Evolutionary conservation across 2,888 invertebrate genomes (phyloP).

Genomic region (Drosophila merina): DNA sequence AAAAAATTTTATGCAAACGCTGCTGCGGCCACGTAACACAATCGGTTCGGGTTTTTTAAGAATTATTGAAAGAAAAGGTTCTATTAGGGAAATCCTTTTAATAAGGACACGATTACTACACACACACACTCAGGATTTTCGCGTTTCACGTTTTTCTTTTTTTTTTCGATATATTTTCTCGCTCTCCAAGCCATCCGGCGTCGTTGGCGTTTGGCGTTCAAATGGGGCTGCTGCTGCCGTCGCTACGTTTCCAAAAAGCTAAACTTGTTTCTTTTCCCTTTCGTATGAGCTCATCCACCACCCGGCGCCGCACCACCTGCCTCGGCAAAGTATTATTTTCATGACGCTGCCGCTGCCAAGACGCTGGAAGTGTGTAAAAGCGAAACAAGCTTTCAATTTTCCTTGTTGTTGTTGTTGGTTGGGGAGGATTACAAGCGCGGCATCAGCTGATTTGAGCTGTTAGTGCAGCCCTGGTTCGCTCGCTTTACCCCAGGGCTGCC

Average conservation of each 20-base stretch:
- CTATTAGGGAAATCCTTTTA: too few relatives aligned
- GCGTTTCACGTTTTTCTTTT: too few relatives aligned
- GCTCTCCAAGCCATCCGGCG: slow-evolving; percentile 38
- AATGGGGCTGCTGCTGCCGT: slow-evolving; percentile 56
- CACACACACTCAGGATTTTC: slow-evolving; percentile 40
- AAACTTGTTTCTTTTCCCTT: slow-evolving; percentile 70
- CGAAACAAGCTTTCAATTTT: slow-evolving; percentile 37
- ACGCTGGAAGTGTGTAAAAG: slow-evolving; percentile 62
- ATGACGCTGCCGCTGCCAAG: slow-evolving; percentile 62
- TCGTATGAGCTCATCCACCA: slow-evolving; percentile 73
- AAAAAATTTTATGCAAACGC: slow-evolving; percentile 21
- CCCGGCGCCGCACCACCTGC: slow-evolving; percentile 21
- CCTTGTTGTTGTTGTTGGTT: slow-evolving; percentile 1
- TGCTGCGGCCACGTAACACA: slow-evolving; percentile 46
- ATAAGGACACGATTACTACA: neutral
- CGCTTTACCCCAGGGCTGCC: slow-evolving; percentile 12
- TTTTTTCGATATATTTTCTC: slow-evolving; percentile 1
- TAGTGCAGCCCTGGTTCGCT: slow-evolving; percentile 8
- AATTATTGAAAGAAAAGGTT: slow-evolving; percentile 34
- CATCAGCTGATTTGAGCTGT: slow-evolving; percentile 13
- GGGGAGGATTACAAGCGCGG: slow-evolving; percentile 20
- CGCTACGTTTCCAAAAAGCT: slow-evolving; percentile 66
- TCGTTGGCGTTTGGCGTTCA: slow-evolving; percentile 62
- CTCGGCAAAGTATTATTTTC: slow-evolving; percentile 42
- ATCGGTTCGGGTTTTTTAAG: slow-evolving; percentile 4